phyloP scores from a whole-genome alignment of 1,140 invertebrate species.

The Frieseomelitta varia region DNA sequence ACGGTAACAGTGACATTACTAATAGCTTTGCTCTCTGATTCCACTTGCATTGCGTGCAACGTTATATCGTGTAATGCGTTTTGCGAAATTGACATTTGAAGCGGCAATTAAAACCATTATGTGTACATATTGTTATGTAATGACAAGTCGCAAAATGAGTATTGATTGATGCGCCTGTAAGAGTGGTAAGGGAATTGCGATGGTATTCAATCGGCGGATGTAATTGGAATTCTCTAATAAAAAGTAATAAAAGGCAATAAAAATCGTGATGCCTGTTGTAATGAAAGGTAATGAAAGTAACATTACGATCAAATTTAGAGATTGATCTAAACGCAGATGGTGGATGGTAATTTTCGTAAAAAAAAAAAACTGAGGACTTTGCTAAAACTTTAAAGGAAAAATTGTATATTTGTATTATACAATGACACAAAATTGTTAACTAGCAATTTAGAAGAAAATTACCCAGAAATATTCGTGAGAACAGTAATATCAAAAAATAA shows the following conservation, averaged over 20 bases:
- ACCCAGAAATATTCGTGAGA: background rate
- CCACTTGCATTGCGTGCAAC: background rate
- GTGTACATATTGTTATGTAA: background rate
- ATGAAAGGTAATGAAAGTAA: too few relatives aligned
- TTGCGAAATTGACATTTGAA: constrained; percentile 1
- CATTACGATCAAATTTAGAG: background rate
- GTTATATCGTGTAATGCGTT: background rate
- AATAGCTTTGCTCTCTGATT: background rate
- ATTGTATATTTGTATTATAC: too few relatives aligned
- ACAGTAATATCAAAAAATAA: too few relatives aligned
- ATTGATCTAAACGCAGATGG: too few relatives aligned
- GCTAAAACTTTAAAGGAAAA: too few relatives aligned
- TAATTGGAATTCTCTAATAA: background rate
- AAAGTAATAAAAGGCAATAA: too few relatives aligned
- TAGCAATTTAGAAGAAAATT: background rate
- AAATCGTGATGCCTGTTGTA: too few relatives aligned
- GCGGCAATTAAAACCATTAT: background rate
- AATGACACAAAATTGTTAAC: background rate
- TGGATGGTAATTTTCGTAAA: too few relatives aligned
- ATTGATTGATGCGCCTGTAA: background rate
- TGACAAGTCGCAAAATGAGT: background rate
- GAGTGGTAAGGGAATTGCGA: background rate
- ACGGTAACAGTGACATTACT: background rate
- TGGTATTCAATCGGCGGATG: background rate
- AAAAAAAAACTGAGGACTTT: too few relatives aligned